phyloP scores from a whole-genome alignment of 2,113 vertebrate genomes.

The Paramisgurnus dabryanus region DNA sequence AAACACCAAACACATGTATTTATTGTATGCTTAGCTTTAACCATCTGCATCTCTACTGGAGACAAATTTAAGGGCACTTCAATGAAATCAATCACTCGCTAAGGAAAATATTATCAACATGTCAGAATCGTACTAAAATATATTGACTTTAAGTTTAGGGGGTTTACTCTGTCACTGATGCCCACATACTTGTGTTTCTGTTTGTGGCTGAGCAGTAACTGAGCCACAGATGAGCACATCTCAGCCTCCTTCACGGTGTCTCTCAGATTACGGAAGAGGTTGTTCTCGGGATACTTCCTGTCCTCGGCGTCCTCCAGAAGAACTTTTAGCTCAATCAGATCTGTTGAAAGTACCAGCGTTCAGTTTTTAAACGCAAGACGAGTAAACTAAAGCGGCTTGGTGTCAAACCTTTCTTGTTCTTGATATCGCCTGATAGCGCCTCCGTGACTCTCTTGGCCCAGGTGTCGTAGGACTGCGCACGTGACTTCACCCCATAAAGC shows the following conservation, averaged over 20 bases:
- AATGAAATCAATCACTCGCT: too few species aligned
- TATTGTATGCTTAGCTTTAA: neutral
- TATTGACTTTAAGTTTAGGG: neutral
- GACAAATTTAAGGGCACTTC: neutral
- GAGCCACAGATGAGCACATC: constrained; percentile 96
- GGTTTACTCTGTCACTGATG: too few species aligned
- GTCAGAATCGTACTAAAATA: neutral
- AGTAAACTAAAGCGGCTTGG: too few species aligned
- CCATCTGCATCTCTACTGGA: neutral
- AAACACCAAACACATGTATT: constrained; percentile 14
- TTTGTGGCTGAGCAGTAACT: constrained; percentile 93
- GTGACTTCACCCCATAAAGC: constrained; percentile 90
- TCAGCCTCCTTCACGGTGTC: constrained; percentile 97
- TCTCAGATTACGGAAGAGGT: constrained; percentile 86
- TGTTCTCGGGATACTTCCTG: constrained; percentile 93
- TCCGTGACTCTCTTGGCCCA: constrained; percentile 94
- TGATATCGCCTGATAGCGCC: constrained; percentile 89
- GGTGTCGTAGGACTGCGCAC: constrained; percentile 94
- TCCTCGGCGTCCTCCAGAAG: constrained; percentile 96
- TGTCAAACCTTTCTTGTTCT: constrained; percentile 91
- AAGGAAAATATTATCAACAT: too few species aligned
- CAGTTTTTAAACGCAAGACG: neutral
- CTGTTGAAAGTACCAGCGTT: constrained; percentile 62
- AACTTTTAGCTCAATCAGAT: constrained; percentile 93
- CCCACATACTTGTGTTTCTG: constrained; percentile 87